A percentile compares a stretch with the other conserved stretches of the same genome.
Conservation (phyloP, 2,888 invertebrate genomes). For the Drosophila demipolita region DNA sequence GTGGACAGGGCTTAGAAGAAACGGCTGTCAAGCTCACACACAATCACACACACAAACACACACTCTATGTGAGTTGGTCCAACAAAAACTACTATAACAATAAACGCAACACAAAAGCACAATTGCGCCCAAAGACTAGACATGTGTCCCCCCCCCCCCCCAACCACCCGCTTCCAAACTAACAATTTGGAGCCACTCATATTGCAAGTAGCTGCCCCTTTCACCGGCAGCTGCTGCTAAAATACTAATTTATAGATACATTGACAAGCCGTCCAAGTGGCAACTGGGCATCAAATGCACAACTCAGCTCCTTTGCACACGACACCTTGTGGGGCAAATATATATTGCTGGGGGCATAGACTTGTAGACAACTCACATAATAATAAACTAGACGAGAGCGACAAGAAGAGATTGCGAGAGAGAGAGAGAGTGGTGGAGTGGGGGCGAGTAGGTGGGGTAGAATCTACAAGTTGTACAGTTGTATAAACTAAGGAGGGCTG, state of each 20-base stretch:
- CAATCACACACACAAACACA: conserved; percentile 23
- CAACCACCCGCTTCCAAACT: not conserved
- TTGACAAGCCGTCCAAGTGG: conserved; percentile 69
- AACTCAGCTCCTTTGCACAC: conserved; percentile 69
- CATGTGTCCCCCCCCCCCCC: conserved; percentile 26
- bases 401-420: conserved; percentile 1
- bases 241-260: conserved; percentile 82
- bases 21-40: conserved; percentile 56
- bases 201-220: conserved; percentile 54
- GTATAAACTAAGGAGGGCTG: conserved; percentile 70
- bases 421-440: not conserved
- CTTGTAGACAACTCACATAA: conserved; percentile 66
- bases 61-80: conserved; percentile 13
- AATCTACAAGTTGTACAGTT: conserved; percentile 76
- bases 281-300: conserved; percentile 72
- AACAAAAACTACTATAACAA: conserved; percentile 77
- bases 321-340: conserved; percentile 66
- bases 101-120: conserved; percentile 69
- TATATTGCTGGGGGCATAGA: not conserved
- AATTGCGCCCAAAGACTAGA: conserved; percentile 59
- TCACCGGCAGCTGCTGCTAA: conserved; percentile 63
- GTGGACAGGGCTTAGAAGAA: conserved; percentile 30
- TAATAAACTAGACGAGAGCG: conserved; percentile 70
- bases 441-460: conserved; percentile 4
- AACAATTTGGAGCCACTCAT: conserved; percentile 58